phyloP scores from a whole-genome alignment of 2,797 vertebrate species.

The Sitta carolinensis region DNA sequence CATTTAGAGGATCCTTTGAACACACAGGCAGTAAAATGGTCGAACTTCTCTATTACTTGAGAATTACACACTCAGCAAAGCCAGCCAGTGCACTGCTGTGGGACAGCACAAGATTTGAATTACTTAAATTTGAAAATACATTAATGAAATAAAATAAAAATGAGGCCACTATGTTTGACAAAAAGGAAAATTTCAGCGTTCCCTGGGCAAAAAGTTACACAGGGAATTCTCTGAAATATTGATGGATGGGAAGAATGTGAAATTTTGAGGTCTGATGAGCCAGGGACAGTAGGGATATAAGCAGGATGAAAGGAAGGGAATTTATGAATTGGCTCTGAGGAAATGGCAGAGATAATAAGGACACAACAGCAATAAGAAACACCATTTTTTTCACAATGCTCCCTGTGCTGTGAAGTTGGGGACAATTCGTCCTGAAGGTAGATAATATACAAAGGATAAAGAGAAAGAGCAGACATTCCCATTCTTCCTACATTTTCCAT shows the following conservation, averaged over 20 bases:
- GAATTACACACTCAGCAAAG: neutral
- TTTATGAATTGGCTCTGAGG: neutral
- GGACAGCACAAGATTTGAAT: neutral
- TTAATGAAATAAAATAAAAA: constrained; percentile 6
- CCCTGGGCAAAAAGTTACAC: neutral
- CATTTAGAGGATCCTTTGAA: neutral
- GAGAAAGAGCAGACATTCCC: neutral
- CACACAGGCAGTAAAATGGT: neutral
- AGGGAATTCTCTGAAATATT: neutral
- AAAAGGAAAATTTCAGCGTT: neutral
- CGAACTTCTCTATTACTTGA: neutral
- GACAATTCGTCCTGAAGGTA: neutral
- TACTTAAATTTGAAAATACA: neutral
- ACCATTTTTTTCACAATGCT: neutral
- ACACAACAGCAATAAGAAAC: neutral
- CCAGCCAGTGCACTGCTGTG: neutral
- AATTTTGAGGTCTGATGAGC: neutral
- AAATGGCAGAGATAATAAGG: neutral
- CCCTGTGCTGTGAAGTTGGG: neutral
- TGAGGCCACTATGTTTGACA: neutral
- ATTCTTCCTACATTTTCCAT: neutral
- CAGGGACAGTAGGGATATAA: neutral
- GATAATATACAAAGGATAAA: neutral
- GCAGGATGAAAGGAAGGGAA: neutral
- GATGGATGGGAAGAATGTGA: neutral